Base-by-base conservation (phyloP, 23 tunicate genomes). In the Ciona savignyi region DNA sequence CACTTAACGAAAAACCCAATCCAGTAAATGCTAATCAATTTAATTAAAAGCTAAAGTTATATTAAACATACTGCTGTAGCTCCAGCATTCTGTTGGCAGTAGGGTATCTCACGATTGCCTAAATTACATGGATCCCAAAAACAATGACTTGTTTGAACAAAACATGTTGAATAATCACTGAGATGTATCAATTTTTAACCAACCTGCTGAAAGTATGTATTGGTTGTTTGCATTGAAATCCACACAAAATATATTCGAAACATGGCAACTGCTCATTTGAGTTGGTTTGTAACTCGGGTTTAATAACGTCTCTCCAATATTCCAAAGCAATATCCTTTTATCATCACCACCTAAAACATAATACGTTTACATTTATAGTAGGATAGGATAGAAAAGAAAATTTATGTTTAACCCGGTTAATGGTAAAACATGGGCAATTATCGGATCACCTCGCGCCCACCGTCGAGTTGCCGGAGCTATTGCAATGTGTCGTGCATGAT, bases 221-320 rank as follows among this genome's bases (percentile, higher is more conserved):
- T 73, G 66, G 32, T 88, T 79, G 23, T 67, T 48, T 19, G 34
- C 29, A 29, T 62, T 67, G 68, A 88, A 88, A 30, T 81, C 80
- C 35, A 82, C 23, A 68, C 96, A 88, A 60, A 88, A 88, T 15
- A 88, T 77, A 62, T 88, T 88, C 6, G 96, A 88, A 32, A 88
- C 49, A 69, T 88, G 96, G 29, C 80, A 73, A 19, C 80, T 86
- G 15, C 62, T 66, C 96, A 88, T 88, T 25, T 20, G 9, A 15
- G 66, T 56, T 34, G 96, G 96, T 68, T 81, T 72, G 76, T 88
- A 88, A 20, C 29, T 26, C 9, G 80, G 75, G 35, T 73, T 29
- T 23, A 64, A 24, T 1, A 81, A 70, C 3, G 73, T 35, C 32
- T 71, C 70, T 2, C 71, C 67, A 33, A 88, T 61, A 74, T 88